phyloP scores from a whole-genome alignment of 2,113 vertebrate species.

The Psephotus haematonotus region DNA sequence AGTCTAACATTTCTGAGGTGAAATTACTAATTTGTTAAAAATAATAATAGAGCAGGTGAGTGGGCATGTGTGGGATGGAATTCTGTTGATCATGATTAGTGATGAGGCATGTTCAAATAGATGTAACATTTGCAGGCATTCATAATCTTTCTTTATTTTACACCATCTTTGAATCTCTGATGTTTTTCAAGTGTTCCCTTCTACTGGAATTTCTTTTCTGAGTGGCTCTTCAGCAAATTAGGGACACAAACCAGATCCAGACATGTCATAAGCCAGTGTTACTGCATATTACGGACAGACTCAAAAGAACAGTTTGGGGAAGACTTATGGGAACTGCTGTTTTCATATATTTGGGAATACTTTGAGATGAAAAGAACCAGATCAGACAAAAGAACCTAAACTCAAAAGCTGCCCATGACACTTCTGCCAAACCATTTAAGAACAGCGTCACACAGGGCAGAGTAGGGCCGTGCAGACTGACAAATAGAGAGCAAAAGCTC shows the following conservation, averaged over 20 bases:
- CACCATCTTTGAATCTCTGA: slow-evolving; percentile 15
- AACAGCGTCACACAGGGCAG: background rate
- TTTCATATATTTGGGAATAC: background rate
- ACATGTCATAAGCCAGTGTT: background rate
- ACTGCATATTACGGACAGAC: background rate
- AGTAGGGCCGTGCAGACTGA: slow-evolving; percentile 40
- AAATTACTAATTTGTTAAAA: slow-evolving; percentile 45
- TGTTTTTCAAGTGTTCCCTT: slow-evolving; percentile 18
- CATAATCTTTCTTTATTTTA: slow-evolving; percentile 39
- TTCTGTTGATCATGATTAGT: slow-evolving; percentile 13
- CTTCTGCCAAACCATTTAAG: slow-evolving; percentile 21
- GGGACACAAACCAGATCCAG: background rate
- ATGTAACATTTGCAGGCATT: background rate
- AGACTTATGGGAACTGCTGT: slow-evolving; percentile 28
- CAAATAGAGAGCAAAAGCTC: slow-evolving; percentile 49
- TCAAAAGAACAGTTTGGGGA: slow-evolving; percentile 25
- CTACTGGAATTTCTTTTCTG: background rate
- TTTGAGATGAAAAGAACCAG: background rate
- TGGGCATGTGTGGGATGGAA: slow-evolving; percentile 40
- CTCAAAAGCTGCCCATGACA: slow-evolving; percentile 43
- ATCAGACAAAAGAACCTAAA: background rate
- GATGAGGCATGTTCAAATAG: slow-evolving; percentile 21
- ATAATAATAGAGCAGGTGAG: slow-evolving; percentile 40
- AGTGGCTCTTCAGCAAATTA: background rate
- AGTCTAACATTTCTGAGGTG: slow-evolving; percentile 2